These are phyloP conservation scores for Nylanderia fulva DNA, from an alignment of 1,140 invertebrate genomes.

Conservation along the genomic window DNA sequence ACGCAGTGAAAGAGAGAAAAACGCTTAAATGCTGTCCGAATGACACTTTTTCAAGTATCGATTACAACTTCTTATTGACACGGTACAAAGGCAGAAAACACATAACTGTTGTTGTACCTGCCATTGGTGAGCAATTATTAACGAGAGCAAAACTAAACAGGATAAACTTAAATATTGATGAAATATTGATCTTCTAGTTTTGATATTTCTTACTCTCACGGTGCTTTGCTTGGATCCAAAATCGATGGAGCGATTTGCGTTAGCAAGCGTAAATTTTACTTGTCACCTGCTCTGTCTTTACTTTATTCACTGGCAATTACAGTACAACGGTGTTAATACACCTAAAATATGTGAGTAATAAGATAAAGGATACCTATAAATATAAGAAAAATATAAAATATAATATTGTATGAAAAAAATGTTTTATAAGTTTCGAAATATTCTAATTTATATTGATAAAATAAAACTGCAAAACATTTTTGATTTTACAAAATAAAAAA, in stretches of 20 bases:
- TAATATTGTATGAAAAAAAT: background rate
- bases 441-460: background rate
- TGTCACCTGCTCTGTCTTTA: constrained; percentile 84
- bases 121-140: constrained; percentile 81
- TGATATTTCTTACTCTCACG: constrained; percentile 84
- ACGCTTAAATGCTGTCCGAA: constrained; percentile 83
- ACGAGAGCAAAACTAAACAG: background rate
- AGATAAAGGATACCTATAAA: background rate
- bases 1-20: constrained; percentile 64
- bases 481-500: background rate
- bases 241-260: constrained; percentile 81
- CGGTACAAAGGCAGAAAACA: constrained; percentile 81
- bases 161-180: no score
- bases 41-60: constrained; percentile 84
- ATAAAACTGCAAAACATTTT: background rate
- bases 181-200: no score
- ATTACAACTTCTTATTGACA: constrained; percentile 82
- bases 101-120: constrained; percentile 83
- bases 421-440: background rate
- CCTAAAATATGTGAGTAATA: constrained; percentile 79
- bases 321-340: constrained; percentile 79
- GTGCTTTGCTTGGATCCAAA: constrained; percentile 83
- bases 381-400: background rate
- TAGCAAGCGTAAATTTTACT: constrained; percentile 84
- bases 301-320: constrained; percentile 83